Evolutionary conservation across 1,140 invertebrate genomes (phyloP).

Genomic region (Drosophila parabipectinata): DNA sequence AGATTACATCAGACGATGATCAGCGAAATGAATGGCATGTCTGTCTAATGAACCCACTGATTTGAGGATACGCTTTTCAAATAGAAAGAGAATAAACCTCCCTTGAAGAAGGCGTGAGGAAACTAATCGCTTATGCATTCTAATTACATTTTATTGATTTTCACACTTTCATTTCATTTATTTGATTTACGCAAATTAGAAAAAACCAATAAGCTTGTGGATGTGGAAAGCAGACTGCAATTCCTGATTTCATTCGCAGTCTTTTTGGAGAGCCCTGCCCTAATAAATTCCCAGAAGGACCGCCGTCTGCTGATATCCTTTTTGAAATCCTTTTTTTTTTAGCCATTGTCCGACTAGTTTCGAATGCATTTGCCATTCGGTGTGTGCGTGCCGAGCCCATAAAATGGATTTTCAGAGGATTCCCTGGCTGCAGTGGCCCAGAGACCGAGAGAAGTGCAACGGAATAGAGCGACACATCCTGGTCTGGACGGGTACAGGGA

Average conservation of each 20-base stretch:
- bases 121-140: background rate
- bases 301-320: slow-evolving; percentile 6
- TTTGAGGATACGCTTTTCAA: background rate
- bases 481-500: background rate
- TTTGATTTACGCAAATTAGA: background rate
- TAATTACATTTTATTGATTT: slow-evolving; percentile 6
- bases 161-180: background rate
- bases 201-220: background rate
- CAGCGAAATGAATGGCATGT: slow-evolving; percentile 42
- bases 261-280: background rate
- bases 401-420: slow-evolving; percentile 38
- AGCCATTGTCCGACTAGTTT: slow-evolving; percentile 49
- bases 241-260: slow-evolving; percentile 21
- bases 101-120: background rate
- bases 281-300: no score
- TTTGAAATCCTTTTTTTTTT: slow-evolving; percentile 44
- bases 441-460: background rate
- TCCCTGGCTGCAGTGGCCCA: slow-evolving; percentile 7
- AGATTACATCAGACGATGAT: slow-evolving; percentile 45
- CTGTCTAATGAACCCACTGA: slow-evolving; percentile 31
- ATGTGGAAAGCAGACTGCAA: background rate
- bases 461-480: background rate
- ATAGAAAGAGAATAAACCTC: background rate
- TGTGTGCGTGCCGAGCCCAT: slow-evolving; percentile 44
- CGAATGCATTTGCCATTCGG: slow-evolving; percentile 44